A percentile compares a stretch with the other conserved stretches of the same genome.
phyloP scores from a whole-genome alignment of 2,888 invertebrate genomes.

The Anagyrus pseudococci region DNA sequence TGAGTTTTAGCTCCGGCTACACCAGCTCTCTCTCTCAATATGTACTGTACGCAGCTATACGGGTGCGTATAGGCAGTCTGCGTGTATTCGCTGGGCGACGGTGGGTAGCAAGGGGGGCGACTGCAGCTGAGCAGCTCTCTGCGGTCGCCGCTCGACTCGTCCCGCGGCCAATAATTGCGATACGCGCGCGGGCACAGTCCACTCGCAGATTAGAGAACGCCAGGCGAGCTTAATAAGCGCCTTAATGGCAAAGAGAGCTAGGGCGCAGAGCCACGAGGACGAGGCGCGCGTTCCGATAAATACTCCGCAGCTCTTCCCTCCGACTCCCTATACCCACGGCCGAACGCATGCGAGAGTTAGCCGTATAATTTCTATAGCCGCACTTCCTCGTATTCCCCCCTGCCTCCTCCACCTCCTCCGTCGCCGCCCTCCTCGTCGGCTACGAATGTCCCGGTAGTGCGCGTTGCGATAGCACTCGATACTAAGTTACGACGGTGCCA shows the following conservation, averaged over 20 bases:
- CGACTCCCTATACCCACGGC: too few species aligned
- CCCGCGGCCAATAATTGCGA: slow-evolving; percentile 56
- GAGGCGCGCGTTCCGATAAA: slow-evolving; percentile 46
- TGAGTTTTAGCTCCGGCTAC: slow-evolving; percentile 16
- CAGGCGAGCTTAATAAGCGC: slow-evolving; percentile 55
- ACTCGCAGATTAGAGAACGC: not conserved
- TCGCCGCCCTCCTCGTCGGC: too few species aligned
- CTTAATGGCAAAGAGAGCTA: slow-evolving; percentile 58
- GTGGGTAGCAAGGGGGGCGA: too few species aligned
- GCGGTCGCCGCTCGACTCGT: too few species aligned
- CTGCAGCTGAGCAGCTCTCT: too few species aligned
- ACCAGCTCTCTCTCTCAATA: too few species aligned
- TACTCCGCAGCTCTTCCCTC: slow-evolving; percentile 48
- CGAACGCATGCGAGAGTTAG: too few species aligned
- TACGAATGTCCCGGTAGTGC: not conserved
- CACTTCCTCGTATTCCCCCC: slow-evolving; percentile 50
- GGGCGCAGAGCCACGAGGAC: too few species aligned
- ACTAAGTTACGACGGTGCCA: slow-evolving; percentile 24
- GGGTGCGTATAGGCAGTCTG: too few species aligned
- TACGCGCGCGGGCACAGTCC: slow-evolving; percentile 42
- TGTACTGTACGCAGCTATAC: too few species aligned
- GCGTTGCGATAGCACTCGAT: slow-evolving; percentile 7
- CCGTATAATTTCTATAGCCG: slow-evolving; percentile 53
- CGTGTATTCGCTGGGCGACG: too few species aligned
- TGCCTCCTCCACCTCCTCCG: not conserved